Conservation (phyloP, 2,888 invertebrate genomes). For the Seira ritae region DNA sequence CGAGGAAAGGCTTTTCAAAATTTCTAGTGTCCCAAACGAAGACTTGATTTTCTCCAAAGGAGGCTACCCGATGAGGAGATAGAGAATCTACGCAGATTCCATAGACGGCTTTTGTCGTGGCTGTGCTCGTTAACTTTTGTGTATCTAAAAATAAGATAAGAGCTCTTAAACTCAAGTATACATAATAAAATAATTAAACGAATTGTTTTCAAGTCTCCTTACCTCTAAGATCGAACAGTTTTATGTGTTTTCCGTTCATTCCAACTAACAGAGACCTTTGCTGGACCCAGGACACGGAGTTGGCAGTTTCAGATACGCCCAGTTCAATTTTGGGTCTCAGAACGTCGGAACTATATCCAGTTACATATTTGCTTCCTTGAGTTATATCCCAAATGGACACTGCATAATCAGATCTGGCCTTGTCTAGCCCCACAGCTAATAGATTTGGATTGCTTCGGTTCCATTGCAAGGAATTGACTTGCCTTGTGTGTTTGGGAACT, state of each 20-base stretch:
- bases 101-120: constrained; percentile 87
- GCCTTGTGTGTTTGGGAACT: constrained; percentile 90
- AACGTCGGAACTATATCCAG: constrained; percentile 77
- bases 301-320: constrained; percentile 88
- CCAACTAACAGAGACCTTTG: constrained; percentile 89
- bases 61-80: constrained; percentile 85
- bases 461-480: constrained; percentile 93
- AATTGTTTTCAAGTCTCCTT: constrained; percentile 65
- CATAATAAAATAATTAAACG: constrained; percentile 7
- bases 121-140: constrained; percentile 70
- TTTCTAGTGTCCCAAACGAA: constrained; percentile 92
- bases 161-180: no score
- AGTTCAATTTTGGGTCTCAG: constrained; percentile 84
- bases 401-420: constrained; percentile 91
- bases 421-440: constrained; percentile 91
- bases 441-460: constrained; percentile 88
- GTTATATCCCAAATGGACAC: constrained; percentile 92
- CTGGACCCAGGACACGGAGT: constrained; percentile 91
- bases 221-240: constrained; percentile 94
- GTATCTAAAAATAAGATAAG: constrained; percentile 59
- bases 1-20: constrained; percentile 88
- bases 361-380: constrained; percentile 76
- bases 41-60: constrained; percentile 87
- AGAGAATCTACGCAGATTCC: constrained; percentile 88
- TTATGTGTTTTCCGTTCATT: constrained; percentile 91